Evolutionary conservation across 1,140 invertebrate genomes (phyloP).

Genomic region (Drosophila jambulina): DNA sequence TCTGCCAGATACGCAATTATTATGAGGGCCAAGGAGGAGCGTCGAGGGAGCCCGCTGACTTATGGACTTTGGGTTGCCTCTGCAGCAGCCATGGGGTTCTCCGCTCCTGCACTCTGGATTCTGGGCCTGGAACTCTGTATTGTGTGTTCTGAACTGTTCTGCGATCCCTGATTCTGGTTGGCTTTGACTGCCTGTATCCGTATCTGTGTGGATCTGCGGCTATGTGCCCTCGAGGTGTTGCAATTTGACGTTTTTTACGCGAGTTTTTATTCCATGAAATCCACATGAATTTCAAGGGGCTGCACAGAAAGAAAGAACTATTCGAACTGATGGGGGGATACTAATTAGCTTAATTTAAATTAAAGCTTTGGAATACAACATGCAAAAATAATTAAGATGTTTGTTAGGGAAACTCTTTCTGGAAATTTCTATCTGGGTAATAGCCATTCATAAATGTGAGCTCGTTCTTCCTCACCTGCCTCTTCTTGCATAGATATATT

Average conservation of each 20-base stretch:
- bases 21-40: constrained; percentile 59
- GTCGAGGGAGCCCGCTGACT: constrained; percentile 50
- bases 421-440: not conserved
- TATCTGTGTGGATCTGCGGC: constrained; percentile 35
- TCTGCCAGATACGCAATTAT: constrained; percentile 85
- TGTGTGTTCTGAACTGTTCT: constrained; percentile 41
- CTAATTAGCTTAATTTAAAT: not conserved
- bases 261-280: constrained; percentile 81
- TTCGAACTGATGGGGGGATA: not conserved
- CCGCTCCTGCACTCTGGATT: constrained; percentile 5
- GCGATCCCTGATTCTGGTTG: constrained; percentile 13
- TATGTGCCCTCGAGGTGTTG: constrained; percentile 82
- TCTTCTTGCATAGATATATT: not conserved
- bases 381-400: not conserved
- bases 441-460: not conserved
- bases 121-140: constrained; percentile 21
- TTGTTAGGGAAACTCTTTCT: not conserved
- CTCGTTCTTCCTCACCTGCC: not conserved
- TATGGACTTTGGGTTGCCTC: constrained; percentile 59
- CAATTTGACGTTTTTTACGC: constrained; percentile 85
- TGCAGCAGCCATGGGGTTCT: constrained; percentile 17
- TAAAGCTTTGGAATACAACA: not conserved
- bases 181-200: constrained; percentile 12
- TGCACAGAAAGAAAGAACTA: constrained; percentile 21
- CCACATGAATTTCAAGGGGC: constrained; percentile 58